phyloP scores from a whole-genome alignment of 2,888 invertebrate genomes.

The Apomyelois bistriatella region DNA sequence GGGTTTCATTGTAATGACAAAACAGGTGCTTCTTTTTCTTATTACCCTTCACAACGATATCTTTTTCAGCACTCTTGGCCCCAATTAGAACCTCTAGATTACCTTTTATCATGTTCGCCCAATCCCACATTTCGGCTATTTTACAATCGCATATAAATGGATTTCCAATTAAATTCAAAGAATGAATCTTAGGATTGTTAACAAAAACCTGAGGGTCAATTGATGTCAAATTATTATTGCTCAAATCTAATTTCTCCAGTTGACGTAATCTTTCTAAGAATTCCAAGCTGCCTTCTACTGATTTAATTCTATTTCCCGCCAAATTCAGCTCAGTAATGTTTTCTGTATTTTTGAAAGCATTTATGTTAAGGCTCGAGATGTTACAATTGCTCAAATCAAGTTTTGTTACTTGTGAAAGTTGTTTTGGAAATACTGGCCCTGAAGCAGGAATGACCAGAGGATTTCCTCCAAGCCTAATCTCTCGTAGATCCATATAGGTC shows the following conservation, averaged over 20 bases:
- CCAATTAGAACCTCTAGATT: slow-evolving; percentile 83
- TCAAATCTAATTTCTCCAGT: slow-evolving; percentile 81
- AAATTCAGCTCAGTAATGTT: slow-evolving; percentile 83
- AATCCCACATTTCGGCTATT: slow-evolving; percentile 85
- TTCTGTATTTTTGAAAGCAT: slow-evolving; percentile 81
- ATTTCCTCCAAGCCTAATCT: slow-evolving; percentile 84
- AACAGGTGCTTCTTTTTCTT: slow-evolving; percentile 83
- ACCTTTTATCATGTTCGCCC: slow-evolving; percentile 83
- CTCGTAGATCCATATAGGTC: slow-evolving; percentile 82
- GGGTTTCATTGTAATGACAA: slow-evolving; percentile 82
- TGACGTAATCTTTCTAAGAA: slow-evolving; percentile 78
- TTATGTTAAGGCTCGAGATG: slow-evolving; percentile 77
- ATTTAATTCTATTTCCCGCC: slow-evolving; percentile 78
- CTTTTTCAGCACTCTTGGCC: slow-evolving; percentile 81
- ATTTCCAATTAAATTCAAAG: slow-evolving; percentile 83
- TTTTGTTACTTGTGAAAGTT: slow-evolving; percentile 81
- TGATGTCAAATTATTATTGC: slow-evolving; percentile 81
- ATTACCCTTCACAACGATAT: slow-evolving; percentile 81
- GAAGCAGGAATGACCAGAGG: slow-evolving; percentile 80
- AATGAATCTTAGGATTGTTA: slow-evolving; percentile 79
- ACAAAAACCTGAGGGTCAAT: slow-evolving; percentile 78
- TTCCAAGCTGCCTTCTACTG: slow-evolving; percentile 66
- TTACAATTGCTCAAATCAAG: slow-evolving; percentile 84
- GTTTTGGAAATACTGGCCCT: slow-evolving; percentile 82
- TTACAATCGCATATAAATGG: slow-evolving; percentile 85